phyloP scores from a whole-genome alignment of 1,140 invertebrate species.

The Drosophila pruinosa region DNA sequence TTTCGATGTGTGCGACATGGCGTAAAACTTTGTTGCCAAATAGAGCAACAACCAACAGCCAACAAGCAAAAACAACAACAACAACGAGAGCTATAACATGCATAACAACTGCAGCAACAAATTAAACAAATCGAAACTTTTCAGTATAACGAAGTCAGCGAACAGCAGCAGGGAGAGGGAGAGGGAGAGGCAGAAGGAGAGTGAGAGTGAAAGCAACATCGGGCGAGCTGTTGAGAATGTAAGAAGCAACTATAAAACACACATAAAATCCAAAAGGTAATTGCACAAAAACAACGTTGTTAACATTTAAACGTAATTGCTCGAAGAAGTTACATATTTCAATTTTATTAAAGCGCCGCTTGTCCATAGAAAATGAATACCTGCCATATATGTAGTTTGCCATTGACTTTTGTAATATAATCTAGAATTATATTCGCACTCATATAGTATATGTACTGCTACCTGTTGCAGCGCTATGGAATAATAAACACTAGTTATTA shows the following conservation, averaged over 20 bases:
- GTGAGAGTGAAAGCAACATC: background rate
- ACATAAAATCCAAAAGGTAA: slow-evolving; percentile 20
- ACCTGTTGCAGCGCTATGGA: no score
- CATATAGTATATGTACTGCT: no score
- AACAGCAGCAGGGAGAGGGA: background rate
- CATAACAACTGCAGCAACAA: slow-evolving; percentile 51
- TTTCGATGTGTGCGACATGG: slow-evolving; percentile 59
- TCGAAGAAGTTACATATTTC: background rate
- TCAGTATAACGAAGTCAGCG: background rate
- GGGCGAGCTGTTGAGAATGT: no score
- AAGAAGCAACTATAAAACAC: slow-evolving; percentile 14
- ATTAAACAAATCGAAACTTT: slow-evolving; percentile 72
- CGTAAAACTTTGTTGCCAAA: slow-evolving; percentile 70
- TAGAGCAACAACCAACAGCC: slow-evolving; percentile 40
- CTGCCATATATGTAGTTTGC: no score
- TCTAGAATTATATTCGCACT: no score
- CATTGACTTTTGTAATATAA: no score
- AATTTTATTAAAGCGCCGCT: slow-evolving; percentile 1
- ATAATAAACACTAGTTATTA: no score
- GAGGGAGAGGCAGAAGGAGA: background rate
- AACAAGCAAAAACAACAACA: slow-evolving; percentile 13
- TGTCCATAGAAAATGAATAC: background rate
- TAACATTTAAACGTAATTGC: slow-evolving; percentile 19
- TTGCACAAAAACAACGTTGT: slow-evolving; percentile 22
- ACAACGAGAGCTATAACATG: slow-evolving; percentile 22